phyloP scores from a whole-genome alignment of 2,113 vertebrate species.

The Panthera uncia region DNA sequence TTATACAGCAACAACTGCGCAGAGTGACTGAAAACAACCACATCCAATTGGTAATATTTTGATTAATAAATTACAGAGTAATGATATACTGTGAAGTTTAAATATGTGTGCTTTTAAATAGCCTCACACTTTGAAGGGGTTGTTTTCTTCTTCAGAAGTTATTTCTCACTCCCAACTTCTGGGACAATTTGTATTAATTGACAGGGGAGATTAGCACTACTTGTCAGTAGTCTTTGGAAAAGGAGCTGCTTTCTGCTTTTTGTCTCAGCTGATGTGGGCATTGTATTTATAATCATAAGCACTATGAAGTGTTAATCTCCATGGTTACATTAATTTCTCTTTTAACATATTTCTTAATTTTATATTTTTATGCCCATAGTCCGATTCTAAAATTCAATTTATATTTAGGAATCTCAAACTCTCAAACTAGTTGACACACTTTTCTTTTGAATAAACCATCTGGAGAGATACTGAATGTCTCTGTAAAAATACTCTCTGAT shows the following conservation, averaged over 20 bases:
- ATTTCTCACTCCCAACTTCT: background rate
- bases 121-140: background rate
- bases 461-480: background rate
- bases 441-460: background rate
- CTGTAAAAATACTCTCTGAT: background rate
- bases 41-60: conserved; percentile 43
- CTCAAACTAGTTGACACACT: background rate
- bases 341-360: background rate
- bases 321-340: background rate
- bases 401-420: background rate
- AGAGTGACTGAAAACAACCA: background rate
- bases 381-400: background rate
- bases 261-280: background rate
- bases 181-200: background rate
- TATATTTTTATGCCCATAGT: background rate
- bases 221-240: background rate
- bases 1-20: conserved; percentile 8
- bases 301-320: background rate
- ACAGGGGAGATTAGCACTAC: background rate
- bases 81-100: background rate
- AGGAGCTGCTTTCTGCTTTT: background rate
- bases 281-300: background rate
- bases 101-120: background rate
- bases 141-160: background rate
- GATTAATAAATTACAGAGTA: background rate